Evolutionary conservation across 2,797 vertebrate genomes (phyloP).

Genomic region (Peromyscus melanophrys): DNA sequence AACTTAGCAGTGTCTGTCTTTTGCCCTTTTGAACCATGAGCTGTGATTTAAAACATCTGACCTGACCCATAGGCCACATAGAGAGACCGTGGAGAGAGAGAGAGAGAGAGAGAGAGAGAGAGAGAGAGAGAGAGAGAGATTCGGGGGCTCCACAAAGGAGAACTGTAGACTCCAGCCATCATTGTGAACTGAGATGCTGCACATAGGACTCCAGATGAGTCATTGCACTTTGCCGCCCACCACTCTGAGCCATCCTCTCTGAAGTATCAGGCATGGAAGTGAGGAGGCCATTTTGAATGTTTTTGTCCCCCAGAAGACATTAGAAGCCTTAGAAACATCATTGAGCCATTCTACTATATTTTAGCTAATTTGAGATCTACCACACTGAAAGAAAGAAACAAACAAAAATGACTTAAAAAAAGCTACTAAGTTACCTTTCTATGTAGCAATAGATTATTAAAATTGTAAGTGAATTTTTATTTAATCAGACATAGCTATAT

Average conservation of each 20-base stretch:
- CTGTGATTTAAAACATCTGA: not conserved
- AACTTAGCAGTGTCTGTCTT: not conserved
- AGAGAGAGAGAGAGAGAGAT: no score
- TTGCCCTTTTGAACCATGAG: not conserved
- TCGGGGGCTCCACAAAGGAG: not conserved
- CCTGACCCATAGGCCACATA: not conserved
- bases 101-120: no score
- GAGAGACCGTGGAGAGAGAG: not conserved
- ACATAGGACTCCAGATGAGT: not conserved
- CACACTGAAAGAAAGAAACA: not conserved
- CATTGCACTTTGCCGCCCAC: not conserved
- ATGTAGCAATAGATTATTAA: not conserved
- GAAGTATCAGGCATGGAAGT: not conserved
- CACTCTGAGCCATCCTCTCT: not conserved
- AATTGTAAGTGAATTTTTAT: slow-evolving; percentile 6
- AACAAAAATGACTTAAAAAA: not conserved
- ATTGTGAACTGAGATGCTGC: not conserved
- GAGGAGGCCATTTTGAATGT: not conserved
- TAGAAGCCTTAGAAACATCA: not conserved
- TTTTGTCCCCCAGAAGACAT: not conserved
- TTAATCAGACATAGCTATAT: slow-evolving; percentile 13
- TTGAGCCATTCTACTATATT: not conserved
- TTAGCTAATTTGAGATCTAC: not conserved
- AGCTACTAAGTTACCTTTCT: not conserved
- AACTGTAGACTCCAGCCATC: not conserved